Evolutionary conservation across 2,113 vertebrate genomes (phyloP), one percentile per base, ranked within the genome.

Genomic region (Caranx ignobilis): DNA sequence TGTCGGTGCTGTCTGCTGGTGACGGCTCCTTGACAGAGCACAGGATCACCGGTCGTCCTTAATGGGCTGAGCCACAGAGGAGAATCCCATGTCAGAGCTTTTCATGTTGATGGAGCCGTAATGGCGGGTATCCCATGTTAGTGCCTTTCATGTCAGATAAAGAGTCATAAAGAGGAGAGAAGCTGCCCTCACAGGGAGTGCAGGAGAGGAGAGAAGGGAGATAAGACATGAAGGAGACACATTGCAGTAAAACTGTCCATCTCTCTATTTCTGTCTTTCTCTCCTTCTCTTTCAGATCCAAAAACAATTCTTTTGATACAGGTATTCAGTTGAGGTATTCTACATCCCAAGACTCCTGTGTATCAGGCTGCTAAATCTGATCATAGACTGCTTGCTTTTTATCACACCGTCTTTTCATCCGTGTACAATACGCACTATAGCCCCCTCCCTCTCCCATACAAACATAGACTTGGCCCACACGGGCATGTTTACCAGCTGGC

Each of bases 221-320:
- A 97, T 97, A 97, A 97, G 90, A 91, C 96, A 95, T 95, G 95
- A 97, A 95, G 95, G 96, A 96, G 96, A 97, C 95, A 67, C 95
- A 88, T 90, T 83, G 96, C 95, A 95, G 95, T 98, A 96, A 98
- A 97, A 96, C 95, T 94, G 80, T 91, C 90, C 79, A 68, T 89
- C 89, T 79, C 71, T 21, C 48, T 74, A 47, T 95, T 92, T 94
- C 91, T 92, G 93, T 93, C 92, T 94, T 92, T 94, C 92, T 67
- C 60, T 75, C 69, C 48, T 52, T 79, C 32, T 71, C 72, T 72
- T 12, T 31, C 57, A 35, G 52, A 43, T 80, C 15, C 75, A 19
- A 62, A n/a, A 45, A 37, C 47, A 45, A 39, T 61, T 71, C 15
- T 47, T 78, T 71, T 52, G 13, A 62, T 64, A 84, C 47, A 73